Percentiles rank a stretch among this genome's conserved stretches.
phyloP scores from a whole-genome alignment of 2,797 vertebrate species.

The Chelmon rostratus region DNA sequence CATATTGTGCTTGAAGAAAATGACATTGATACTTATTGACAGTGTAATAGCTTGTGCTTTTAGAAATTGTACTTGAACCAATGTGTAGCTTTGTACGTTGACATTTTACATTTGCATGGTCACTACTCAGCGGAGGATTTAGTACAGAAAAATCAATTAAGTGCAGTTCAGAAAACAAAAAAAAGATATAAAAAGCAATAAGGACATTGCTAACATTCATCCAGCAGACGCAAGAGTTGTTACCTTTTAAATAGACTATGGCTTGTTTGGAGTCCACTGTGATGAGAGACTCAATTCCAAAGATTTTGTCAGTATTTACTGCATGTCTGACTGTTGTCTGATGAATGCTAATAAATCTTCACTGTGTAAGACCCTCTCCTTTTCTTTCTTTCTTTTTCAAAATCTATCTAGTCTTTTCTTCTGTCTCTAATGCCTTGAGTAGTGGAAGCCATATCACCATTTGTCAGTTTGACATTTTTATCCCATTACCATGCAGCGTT shows the following conservation, averaged over 20 bases:
- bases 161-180: constrained; percentile 63
- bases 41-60: constrained; percentile 63
- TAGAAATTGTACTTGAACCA: constrained; percentile 26
- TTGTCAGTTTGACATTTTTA: constrained; percentile 67
- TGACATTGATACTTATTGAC: constrained; percentile 1
- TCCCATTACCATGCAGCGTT: constrained; percentile 47
- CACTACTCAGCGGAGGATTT: constrained; percentile 28
- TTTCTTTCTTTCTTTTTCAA: too few species aligned
- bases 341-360: constrained; percentile 62
- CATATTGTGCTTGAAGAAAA: constrained; percentile 44
- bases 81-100: constrained; percentile 8
- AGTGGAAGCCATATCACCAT: constrained; percentile 40
- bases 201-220: constrained; percentile 42
- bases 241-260: constrained; percentile 49
- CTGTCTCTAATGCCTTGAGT: constrained; percentile 7
- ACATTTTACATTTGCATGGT: constrained; percentile 24
- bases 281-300: constrained; percentile 37
- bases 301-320: constrained; percentile 47
- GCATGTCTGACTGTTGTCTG: constrained; percentile 51
- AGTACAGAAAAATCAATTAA: constrained; percentile 58
- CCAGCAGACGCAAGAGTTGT: constrained; percentile 36
- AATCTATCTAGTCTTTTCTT: constrained; percentile 3
- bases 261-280: constrained; percentile 60
- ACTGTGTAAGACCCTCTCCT: constrained; percentile 12
- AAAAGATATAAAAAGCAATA: constrained; percentile 39